Evolutionary conservation across 2,888 invertebrate genomes (phyloP), one percentile per base, ranked within the genome.

Genomic region (Panopea generosa): DNA sequence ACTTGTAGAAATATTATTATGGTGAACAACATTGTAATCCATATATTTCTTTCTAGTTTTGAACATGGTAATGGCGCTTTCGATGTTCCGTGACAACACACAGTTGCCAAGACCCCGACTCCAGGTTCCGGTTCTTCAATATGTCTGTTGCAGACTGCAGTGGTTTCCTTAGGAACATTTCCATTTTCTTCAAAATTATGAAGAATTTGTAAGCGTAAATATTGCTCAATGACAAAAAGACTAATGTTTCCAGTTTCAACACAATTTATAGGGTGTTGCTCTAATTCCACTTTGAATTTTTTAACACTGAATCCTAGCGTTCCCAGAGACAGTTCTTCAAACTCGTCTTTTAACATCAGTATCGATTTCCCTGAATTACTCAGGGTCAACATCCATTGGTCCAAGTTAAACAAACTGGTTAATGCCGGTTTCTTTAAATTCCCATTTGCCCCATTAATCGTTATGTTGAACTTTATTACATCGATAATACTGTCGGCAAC

Each of bases 311-410:
- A 59, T 7, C 65, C 67, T 16, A 78, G 66, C 3, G 78, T 74
- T 9, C 38, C 16, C 2, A 78, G 43, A 14, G 78, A 78, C 78
- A 78, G 73, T 16, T 56, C 62, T n/a, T 73, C 62, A 24, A 70
- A 78, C 47, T 66, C 62, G n/a, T 74, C 73, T 18, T 74, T 61
- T 0, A 78, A 43, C 50, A 66, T 45, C 11, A 78, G 59, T 55
- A 78, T 52, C 9, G 78, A 56, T 16, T 45, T 66, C 2, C 73
- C 78, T 9, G 62, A 59, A 0, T 57, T 29, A 49, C 76, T 57
- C 6, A 62, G 70, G 11, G 70, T 43, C 29, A 76, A 29, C 14
- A 61, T 60, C 76, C 76, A 76, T 9, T 50, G 26, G 14, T 45
- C 18, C 26, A 67, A 62, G 1, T 66, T 22, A 47, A 61, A 76